Evolutionary conservation across 1,140 invertebrate species (phyloP).

Genomic region (Lasaia peninsularis): DNA sequence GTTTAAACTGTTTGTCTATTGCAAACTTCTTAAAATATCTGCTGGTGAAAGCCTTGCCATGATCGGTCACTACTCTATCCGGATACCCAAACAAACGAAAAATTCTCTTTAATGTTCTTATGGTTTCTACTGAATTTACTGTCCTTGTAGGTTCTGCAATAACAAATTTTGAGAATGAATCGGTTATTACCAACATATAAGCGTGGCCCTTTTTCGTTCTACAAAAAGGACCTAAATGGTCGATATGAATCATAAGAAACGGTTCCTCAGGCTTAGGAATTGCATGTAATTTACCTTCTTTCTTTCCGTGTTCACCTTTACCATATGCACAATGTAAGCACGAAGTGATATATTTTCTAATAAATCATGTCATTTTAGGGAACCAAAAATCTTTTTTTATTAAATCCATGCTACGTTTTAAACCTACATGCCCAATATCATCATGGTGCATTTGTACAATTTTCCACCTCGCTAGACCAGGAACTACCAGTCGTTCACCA

Average conservation of each 20-base stretch:
- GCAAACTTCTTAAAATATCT: constrained; percentile 37
- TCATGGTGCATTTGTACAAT: constrained; percentile 29
- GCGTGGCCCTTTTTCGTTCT: constrained; percentile 20
- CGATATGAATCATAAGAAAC: constrained; percentile 34
- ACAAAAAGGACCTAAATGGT: constrained; percentile 41
- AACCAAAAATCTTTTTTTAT: constrained; percentile 36
- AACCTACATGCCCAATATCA: constrained; percentile 31
- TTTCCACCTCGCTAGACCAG: too few species aligned
- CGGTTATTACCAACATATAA: constrained; percentile 4
- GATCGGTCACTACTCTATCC: constrained; percentile 31
- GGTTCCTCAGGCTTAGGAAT: constrained; percentile 33
- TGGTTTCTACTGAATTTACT: too few species aligned
- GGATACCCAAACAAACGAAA: constrained; percentile 39
- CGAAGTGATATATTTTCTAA: constrained; percentile 28
- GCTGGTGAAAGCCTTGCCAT: constrained; percentile 39
- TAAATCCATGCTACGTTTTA: constrained; percentile 24
- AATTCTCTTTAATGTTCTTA: neutral
- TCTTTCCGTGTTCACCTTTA: constrained; percentile 29
- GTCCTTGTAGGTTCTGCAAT: too few species aligned
- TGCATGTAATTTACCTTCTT: constrained; percentile 31
- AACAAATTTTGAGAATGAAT: too few species aligned
- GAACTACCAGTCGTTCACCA: too few species aligned
- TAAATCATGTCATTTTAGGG: constrained; percentile 31
- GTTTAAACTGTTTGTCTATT: constrained; percentile 28
- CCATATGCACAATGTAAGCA: constrained; percentile 35